Conservation (phyloP, 2,797 vertebrate genomes). For the Margarornis squamiger region DNA sequence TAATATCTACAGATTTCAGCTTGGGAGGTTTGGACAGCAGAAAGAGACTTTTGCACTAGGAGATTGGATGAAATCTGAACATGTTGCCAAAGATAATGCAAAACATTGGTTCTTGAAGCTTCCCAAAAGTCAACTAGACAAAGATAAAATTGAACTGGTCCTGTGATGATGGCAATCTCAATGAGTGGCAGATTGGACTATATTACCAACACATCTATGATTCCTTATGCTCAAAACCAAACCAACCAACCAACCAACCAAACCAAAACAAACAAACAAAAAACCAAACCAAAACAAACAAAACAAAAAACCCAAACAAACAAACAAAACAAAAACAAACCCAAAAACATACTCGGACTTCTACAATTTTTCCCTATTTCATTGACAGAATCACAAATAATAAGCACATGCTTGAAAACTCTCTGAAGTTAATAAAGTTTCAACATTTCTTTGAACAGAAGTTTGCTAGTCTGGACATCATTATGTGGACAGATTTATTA, state of each 20-base stretch:
- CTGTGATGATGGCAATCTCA: not conserved
- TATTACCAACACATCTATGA: not conserved
- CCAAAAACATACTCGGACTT: fast-evolving
- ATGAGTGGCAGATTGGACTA: not conserved
- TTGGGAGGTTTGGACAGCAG: not conserved
- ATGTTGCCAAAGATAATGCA: not conserved
- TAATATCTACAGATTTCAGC: not conserved
- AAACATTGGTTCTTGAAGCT: not conserved
- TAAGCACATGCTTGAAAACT: not conserved
- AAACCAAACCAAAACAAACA: no score
- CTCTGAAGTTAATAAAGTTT: not conserved
- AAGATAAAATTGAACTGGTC: not conserved
- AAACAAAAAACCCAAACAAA: no score
- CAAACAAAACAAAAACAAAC: not conserved
- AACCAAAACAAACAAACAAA: no score
- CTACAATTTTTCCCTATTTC: not conserved
- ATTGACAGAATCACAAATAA: not conserved
- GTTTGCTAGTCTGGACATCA: not conserved
- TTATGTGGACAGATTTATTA: not conserved
- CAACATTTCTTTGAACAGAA: not conserved
- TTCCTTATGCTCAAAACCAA: not conserved
- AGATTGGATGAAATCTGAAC: not conserved
- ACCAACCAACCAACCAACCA: not conserved
- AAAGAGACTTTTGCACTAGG: not conserved
- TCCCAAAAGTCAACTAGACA: not conserved